Conservation (phyloP, 2,113 vertebrate species). For the Hydropotes inermis region DNA sequence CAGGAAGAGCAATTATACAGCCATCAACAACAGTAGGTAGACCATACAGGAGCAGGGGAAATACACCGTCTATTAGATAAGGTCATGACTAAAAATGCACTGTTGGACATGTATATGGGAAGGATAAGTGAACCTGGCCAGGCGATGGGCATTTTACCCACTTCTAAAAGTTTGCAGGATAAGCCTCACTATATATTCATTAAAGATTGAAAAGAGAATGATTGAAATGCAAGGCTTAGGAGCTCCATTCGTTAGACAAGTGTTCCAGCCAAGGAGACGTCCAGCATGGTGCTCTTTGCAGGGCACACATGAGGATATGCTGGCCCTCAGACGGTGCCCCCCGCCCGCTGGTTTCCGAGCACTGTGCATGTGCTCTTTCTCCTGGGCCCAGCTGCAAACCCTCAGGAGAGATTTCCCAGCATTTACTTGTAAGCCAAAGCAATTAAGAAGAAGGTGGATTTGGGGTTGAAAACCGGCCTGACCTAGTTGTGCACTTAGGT, state of each 20-base stretch:
- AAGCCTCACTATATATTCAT: neutral
- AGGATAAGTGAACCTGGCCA: neutral
- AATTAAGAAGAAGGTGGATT: neutral
- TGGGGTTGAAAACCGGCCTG: neutral
- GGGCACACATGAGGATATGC: accelerated
- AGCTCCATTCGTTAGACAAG: accelerated
- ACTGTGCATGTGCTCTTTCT: neutral
- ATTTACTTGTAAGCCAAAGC: neutral
- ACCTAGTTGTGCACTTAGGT: neutral
- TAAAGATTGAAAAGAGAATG: neutral
- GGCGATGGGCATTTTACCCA: neutral
- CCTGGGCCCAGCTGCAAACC: neutral
- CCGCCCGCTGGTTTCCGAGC: accelerated
- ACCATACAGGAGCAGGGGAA: no score
- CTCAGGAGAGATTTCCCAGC: neutral
- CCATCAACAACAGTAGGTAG: neutral
- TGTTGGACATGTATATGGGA: accelerated
- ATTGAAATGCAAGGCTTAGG: neutral
- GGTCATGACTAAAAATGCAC: neutral
- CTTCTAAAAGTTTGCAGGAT: neutral
- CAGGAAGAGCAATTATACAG: neutral
- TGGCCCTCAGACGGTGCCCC: accelerated
- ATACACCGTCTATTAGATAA: accelerated
- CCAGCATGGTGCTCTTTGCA: accelerated
- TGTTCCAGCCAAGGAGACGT: accelerated